A percentile compares a stretch with the other conserved stretches of the same genome.
Evolutionary conservation across 2,888 invertebrate species (phyloP).

Genomic region (Drosophila fungiperda): DNA sequence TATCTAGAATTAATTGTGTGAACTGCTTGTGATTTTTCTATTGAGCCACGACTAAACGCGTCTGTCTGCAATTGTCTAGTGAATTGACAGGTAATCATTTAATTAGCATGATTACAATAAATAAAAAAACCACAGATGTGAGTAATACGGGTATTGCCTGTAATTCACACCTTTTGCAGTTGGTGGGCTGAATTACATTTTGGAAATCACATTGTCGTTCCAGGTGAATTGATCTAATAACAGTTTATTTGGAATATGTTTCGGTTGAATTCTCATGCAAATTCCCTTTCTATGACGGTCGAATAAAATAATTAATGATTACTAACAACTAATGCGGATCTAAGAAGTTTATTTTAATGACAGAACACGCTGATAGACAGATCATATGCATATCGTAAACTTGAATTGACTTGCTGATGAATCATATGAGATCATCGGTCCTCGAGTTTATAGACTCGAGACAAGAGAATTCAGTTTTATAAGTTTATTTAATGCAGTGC

Average conservation of each 20-base stretch:
- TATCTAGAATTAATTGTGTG: not conserved
- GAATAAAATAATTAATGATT: not conserved
- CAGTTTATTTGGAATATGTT: constrained; percentile 19
- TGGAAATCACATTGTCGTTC: constrained; percentile 16
- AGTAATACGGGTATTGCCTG: constrained; percentile 13
- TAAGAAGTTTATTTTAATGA: not conserved
- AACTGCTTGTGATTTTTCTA: constrained; percentile 29
- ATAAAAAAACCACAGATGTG: constrained; percentile 27
- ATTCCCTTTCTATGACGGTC: constrained; percentile 23
- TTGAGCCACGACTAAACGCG: constrained; percentile 40
- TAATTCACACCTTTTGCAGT: constrained; percentile 29
- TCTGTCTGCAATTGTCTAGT: constrained; percentile 34
- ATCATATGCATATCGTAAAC: not conserved
- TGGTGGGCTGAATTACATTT: constrained; percentile 8
- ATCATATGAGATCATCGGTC: constrained; percentile 8
- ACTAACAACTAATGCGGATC: not conserved
- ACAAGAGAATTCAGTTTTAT: not conserved
- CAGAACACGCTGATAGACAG: not conserved
- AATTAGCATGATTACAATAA: constrained; percentile 31
- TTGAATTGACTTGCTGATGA: not conserved
- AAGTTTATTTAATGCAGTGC: constrained; percentile 13
- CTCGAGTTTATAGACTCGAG: too few relatives aligned
- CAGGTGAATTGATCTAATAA: not conserved
- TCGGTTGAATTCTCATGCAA: constrained; percentile 29
- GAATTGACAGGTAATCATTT: constrained; percentile 37